Evolutionary conservation across 2,113 vertebrate genomes (phyloP).

Genomic region (human (Homo sapiens)): GRCh38 chr1:114495501-114496000

Average conservation of each 20-base stretch:
- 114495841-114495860: not conserved
- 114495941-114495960: not conserved
- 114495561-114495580: slow-evolving; percentile 2
- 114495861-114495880: not conserved
- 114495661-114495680: not conserved
- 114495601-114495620: not conserved
- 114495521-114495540: not conserved
- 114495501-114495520: not conserved
- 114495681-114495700: slow-evolving; percentile 1
- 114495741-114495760: not conserved
- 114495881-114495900: not conserved
- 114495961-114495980: not conserved
- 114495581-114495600: slow-evolving; percentile 19
- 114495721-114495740: slow-evolving; percentile 1
- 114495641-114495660: not conserved
- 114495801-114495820: not conserved
- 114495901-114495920: not conserved
- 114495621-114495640: slow-evolving; percentile 4
- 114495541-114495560: not conserved
- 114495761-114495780: not conserved
- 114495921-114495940: not conserved
- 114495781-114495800: not conserved
- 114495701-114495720: not conserved
- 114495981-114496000: not conserved
- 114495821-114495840: not conserved